Base-by-base conservation (phyloP, 2,888 invertebrate genomes). In the Lochmaea capreae region DNA sequence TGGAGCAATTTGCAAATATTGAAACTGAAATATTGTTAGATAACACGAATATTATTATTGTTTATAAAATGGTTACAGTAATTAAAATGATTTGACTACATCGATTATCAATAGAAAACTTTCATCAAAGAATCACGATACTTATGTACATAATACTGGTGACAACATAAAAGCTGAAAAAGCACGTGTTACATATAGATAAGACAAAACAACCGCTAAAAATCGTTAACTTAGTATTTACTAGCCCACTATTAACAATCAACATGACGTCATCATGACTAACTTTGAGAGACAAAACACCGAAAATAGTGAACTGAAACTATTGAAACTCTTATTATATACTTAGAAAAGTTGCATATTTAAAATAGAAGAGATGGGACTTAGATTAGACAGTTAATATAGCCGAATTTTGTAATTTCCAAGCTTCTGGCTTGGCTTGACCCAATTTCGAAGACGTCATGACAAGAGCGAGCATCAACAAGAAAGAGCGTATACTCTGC, bases 381-480 rank as follows among this genome's bases (percentile, higher is more conserved):
- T 11, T 33, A n/a, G 33, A n/a, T 12, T 14, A 46, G 11, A 46
- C 12, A 46, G 14, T 46, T 12, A 46, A 46, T 2, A 52, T 22
- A 49, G 16, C 4, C 43, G 5, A 69, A 42, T 18, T 63, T 18
- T 33, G 22, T 63, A 22, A 61, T 68, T 71, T 75, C 76, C 69
- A 57, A 71, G 70, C 69, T 71, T 72, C 59, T 52, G 57, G 22
- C 43, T 70, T 61, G 68, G 67, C 71, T 65, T 80, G 80, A 80
- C 79, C 80, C 77, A 80, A 76, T 78, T 79, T 65, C 68, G 61
- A 70, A 67, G 67, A 74, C 57, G 70, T 73, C 73, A 69, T 59
- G 54, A 61, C 61, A 49, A 59, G 69, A 74, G 18, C 52, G 12
- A 16, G 22, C 26, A 59, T 57, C 42, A 33, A 16, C 26, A 59